A percentile compares a stretch with the other conserved stretches of the same genome.
Evolutionary conservation across 1,140 invertebrate genomes (phyloP).

Genomic region (Berghia stephanieae): DNA sequence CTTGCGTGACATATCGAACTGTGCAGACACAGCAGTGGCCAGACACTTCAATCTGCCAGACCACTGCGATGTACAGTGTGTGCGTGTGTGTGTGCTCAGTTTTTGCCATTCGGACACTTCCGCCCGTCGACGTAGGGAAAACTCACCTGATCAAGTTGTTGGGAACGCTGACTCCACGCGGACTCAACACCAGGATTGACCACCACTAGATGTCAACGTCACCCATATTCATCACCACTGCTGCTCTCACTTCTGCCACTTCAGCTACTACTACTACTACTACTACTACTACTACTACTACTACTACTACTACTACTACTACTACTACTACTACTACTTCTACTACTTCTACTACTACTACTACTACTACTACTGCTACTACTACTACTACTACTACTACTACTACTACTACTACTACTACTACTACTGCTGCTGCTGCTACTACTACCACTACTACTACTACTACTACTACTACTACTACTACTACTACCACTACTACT

Average conservation of each 20-base stretch:
- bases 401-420: constrained; percentile 8
- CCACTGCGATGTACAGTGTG: too few species aligned
- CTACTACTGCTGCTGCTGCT: neutral
- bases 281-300: constrained; percentile 8
- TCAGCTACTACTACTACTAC: neutral
- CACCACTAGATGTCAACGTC: too few species aligned
- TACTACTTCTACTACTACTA: constrained; percentile 3
- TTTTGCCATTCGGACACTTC: too few species aligned
- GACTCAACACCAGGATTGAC: too few species aligned
- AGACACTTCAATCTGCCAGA: too few species aligned
- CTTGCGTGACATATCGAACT: too few species aligned
- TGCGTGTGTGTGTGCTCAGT: too few species aligned
- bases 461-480: constrained; percentile 8
- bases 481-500: constrained; percentile 6
- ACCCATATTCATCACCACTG: too few species aligned
- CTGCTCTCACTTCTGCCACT: too few species aligned
- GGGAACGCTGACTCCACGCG: neutral
- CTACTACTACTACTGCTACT: constrained; percentile 3
- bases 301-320: constrained; percentile 7
- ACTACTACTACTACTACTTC: constrained; percentile 2
- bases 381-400: constrained; percentile 7
- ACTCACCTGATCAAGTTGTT: too few species aligned
- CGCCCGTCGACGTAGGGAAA: too few species aligned
- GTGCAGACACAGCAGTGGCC: too few species aligned
- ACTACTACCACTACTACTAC: constrained; percentile 6